Evolutionary conservation across 1,140 invertebrate species (phyloP).

Genomic region (Heliconius hewitsoni): DNA sequence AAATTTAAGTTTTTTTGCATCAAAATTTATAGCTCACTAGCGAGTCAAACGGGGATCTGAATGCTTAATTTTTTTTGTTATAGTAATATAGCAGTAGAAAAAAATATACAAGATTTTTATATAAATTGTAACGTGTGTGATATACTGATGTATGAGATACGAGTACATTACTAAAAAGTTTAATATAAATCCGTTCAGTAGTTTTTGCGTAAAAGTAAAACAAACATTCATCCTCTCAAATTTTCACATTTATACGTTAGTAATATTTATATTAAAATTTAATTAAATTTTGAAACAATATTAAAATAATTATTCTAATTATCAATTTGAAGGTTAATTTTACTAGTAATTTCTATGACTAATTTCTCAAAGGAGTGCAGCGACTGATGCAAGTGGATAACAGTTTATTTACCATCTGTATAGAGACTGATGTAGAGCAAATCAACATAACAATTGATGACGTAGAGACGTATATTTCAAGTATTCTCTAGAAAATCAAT

Average conservation of each 20-base stretch:
- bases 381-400: conserved; percentile 1
- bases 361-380: not conserved
- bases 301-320: not conserved
- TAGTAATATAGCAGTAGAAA: too few relatives aligned
- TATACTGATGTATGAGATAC: too few relatives aligned
- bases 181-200: too few relatives aligned
- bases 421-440: not conserved
- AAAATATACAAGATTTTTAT: too few relatives aligned
- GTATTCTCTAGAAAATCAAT: conserved; percentile 1
- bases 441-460: conserved; percentile 27
- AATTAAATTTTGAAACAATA: not conserved
- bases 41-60: too few relatives aligned
- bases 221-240: too few relatives aligned
- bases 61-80: too few relatives aligned
- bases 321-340: not conserved
- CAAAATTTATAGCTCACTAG: too few relatives aligned
- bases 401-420: not conserved
- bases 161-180: too few relatives aligned
- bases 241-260: too few relatives aligned
- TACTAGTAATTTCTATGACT: not conserved
- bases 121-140: too few relatives aligned
- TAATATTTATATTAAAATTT: not conserved
- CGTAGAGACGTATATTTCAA: not conserved
- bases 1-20: not conserved
- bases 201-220: too few relatives aligned